A percentile compares a stretch with the other conserved stretches of the same genome.
Evolutionary conservation across 2,888 invertebrate species (phyloP).

Genomic region (Lucinisca nassula): DNA sequence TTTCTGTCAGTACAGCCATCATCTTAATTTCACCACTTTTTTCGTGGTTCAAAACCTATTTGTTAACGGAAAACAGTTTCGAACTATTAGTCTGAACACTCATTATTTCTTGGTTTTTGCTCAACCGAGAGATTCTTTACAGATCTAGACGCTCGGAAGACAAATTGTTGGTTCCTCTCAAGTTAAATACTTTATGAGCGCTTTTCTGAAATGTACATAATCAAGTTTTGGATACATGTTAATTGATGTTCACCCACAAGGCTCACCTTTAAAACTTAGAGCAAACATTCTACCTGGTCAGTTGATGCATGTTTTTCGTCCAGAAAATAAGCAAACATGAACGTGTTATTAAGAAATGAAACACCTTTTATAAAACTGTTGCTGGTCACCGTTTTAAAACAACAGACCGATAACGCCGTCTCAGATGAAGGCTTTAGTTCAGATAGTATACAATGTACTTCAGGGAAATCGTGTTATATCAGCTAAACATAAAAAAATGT

Average conservation of each 20-base stretch:
- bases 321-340: background rate
- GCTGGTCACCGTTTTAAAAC: background rate
- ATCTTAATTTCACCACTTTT: constrained; percentile 39
- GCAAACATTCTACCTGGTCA: background rate
- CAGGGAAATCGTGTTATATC: background rate
- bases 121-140: constrained; percentile 29
- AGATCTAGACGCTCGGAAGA: constrained; percentile 43
- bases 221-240: constrained; percentile 28
- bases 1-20: constrained; percentile 24
- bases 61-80: constrained; percentile 37
- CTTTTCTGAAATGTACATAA: constrained; percentile 16
- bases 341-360: background rate
- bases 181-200: constrained; percentile 26
- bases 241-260: constrained; percentile 10
- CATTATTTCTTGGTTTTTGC: constrained; percentile 51
- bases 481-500: background rate
- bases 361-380: background rate
- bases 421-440: background rate
- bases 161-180: constrained; percentile 39
- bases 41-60: constrained; percentile 48
- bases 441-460: background rate
- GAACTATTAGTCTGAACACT: constrained; percentile 43
- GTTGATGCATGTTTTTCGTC: background rate
- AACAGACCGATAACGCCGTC: background rate
- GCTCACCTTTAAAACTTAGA: background rate